A percentile compares a stretch with the other conserved stretches of the same genome.
phyloP scores from a whole-genome alignment of 2,113 vertebrate species.

The Balaeniceps rex region DNA sequence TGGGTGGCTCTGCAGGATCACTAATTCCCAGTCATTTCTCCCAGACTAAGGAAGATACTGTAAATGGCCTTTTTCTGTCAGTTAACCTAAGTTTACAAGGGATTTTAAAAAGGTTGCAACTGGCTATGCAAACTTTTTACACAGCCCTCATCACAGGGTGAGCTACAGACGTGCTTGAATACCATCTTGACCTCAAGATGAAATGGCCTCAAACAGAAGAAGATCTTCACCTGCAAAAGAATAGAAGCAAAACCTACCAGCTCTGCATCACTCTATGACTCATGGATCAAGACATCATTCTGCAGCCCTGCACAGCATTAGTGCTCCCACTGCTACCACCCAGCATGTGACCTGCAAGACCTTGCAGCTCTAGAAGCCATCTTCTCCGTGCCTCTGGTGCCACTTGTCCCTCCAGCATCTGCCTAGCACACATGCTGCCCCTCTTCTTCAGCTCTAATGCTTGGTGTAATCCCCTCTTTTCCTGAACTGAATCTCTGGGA shows the following conservation, averaged over 20 bases:
- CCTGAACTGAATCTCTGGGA: background rate
- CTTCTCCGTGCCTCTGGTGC: background rate
- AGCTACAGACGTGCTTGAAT: background rate
- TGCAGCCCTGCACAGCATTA: background rate
- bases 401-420: background rate
- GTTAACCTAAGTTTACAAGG: background rate
- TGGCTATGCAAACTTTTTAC: background rate
- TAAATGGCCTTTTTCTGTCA: background rate
- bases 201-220: background rate
- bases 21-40: background rate
- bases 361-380: background rate
- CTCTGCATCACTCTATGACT: background rate
- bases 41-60: background rate
- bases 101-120: background rate
- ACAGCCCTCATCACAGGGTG: background rate
- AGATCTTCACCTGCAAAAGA: background rate
- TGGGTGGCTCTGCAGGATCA: background rate
- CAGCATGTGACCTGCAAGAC: background rate
- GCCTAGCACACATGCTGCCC: accelerated
- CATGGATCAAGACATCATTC: background rate
- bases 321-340: background rate
- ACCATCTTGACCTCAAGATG: background rate
- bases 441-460: background rate
- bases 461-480: background rate
- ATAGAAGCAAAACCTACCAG: background rate